These are phyloP conservation scores for Ceriagrion tenellum DNA, from an alignment of 2,888 invertebrate genomes.

Conservation along the genomic window DNA sequence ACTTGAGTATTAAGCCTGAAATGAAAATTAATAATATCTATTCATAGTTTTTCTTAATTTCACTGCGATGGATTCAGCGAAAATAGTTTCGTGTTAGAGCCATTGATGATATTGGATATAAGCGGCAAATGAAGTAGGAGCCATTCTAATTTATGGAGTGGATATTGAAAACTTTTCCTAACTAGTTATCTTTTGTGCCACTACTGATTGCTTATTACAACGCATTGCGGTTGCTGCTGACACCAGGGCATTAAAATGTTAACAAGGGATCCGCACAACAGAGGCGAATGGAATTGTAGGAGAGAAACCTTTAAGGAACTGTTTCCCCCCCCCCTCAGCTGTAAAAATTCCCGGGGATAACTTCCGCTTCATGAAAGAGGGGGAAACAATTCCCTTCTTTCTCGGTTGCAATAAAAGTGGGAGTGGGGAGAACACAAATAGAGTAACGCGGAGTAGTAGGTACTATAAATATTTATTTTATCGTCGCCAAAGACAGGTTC, in stretches of 20 bases:
- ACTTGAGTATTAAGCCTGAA: no score
- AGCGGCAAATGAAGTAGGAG: no score
- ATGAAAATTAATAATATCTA: no score
- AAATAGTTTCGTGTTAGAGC: no score
- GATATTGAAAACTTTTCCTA: no score
- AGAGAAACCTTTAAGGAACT: not conserved
- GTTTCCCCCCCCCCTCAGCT: not conserved
- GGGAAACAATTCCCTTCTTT: not conserved
- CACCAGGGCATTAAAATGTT: not conserved
- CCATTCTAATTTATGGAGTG: no score
- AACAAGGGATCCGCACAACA: not conserved
- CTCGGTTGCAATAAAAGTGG: not conserved
- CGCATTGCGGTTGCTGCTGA: no score
- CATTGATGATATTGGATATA: no score
- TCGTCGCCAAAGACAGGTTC: not conserved
- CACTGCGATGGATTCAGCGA: no score
- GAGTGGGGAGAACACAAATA: not conserved
- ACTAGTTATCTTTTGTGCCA: no score
- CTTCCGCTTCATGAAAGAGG: not conserved
- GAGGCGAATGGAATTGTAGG: not conserved
- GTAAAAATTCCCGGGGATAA: not conserved
- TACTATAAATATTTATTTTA: constrained; percentile 1
- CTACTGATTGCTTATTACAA: no score
- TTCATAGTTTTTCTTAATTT: no score
- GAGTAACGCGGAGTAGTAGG: not conserved